Evolutionary conservation across 1,140 invertebrate species (phyloP), one percentile per base, ranked within the genome.

Genomic region (silkworm (Bombyx mori)): DNA sequence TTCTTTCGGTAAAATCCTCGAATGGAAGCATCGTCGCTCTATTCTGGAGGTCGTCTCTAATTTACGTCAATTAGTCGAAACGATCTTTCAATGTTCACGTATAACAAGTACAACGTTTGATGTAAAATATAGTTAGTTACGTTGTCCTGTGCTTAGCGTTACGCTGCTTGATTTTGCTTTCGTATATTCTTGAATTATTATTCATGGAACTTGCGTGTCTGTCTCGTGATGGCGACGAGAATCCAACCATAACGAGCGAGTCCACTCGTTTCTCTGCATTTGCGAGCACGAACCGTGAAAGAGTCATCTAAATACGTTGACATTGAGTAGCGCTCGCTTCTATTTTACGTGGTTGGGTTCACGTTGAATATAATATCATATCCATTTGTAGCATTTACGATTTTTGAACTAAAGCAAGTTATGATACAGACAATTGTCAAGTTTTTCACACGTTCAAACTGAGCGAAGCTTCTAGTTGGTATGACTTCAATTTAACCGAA

Each of bases 1-100:
- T 73, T 73, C 67, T 69, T 71, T 62, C 64, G 65, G 62, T 65
- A 73, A 60, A 68, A 66, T 35, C 68, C 66, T 69, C 69, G 76
- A 72, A 75, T 74, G 63, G 66, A 70, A 58, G 63, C 58, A 60
- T 58, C 61, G 18, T 51, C 54, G 43, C 47, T 68, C 57, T 66
- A 73, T 76, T 70, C 62, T 59, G 68, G 65, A 69, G 75, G 70
- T 75, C 71, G 67, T 71, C 65, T 71, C 75, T 77, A 62, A 76
- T 77, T 79, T 71, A 70, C 73, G 71, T 80, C 72, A 80, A 80
- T 71, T 71, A 79, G 65, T 49, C 8, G 49, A 46, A 46, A 46
- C 54, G 49, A 47, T 10, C 50, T 9, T 51, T 51, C 22, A 51
- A 51, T 35, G 49, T 35, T 51, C 50, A 51, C 26, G 26, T 3